A percentile compares a stretch with the other conserved stretches of the same genome.
These are phyloP conservation scores for Uropetala carovei DNA, from an alignment of 2,888 invertebrate species.

Conservation along the genomic window DNA sequence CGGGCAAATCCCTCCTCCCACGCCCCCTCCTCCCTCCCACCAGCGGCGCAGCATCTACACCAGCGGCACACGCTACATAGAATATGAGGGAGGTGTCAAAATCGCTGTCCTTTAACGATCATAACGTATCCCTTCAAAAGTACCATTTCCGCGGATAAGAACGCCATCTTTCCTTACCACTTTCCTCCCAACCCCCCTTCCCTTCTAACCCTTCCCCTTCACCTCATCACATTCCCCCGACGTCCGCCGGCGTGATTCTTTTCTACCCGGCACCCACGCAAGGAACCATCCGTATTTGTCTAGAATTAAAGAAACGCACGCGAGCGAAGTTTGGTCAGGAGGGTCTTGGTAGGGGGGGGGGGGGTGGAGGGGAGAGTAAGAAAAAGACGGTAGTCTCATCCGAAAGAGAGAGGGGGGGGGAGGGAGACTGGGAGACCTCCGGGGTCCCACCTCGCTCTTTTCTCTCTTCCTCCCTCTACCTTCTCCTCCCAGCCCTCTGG, in stretches of 20 bases:
- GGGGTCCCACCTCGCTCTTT: background rate
- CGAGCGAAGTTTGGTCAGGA: background rate
- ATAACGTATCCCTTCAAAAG: background rate
- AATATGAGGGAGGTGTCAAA: background rate
- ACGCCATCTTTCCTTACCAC: background rate
- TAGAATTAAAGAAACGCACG: constrained; percentile 29
- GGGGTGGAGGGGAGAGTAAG: too few relatives aligned
- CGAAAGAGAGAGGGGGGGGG: background rate
- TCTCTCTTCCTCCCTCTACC: background rate
- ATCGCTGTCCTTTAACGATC: background rate
- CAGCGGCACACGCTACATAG: background rate
- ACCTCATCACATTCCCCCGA: background rate
- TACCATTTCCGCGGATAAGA: background rate
- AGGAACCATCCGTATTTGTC: background rate
- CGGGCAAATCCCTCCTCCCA: background rate
- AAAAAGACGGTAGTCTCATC: background rate
- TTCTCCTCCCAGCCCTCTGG: background rate
- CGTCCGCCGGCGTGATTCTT: background rate
- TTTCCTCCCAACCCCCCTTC: background rate
- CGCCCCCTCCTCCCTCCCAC: background rate
- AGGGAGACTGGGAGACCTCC: background rate
- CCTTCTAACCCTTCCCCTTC: background rate
- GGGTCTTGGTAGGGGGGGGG: background rate
- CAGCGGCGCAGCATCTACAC: background rate
- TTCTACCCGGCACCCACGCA: constrained; percentile 16